A percentile compares a stretch with the other conserved stretches of the same genome.
Conservation (phyloP, 1,140 invertebrate species). For the Atta colombica region DNA sequence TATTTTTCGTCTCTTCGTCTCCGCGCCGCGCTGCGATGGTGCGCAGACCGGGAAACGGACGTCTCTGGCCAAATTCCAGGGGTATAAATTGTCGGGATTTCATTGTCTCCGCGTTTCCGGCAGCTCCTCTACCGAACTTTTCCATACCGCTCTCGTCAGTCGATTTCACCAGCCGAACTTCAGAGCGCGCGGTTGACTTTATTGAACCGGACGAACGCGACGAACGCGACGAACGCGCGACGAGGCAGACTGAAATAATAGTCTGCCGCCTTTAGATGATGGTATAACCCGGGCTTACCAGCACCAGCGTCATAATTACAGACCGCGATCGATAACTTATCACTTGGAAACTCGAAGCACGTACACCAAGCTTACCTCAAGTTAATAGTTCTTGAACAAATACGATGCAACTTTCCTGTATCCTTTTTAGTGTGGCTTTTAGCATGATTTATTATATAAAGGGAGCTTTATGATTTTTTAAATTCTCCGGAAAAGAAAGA, state of each 20-base stretch:
- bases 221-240: conserved; percentile 33
- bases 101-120: conserved; percentile 64
- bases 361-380: background rate
- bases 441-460: background rate
- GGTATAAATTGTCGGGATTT: conserved; percentile 74
- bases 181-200: conserved; percentile 49
- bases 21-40: background rate
- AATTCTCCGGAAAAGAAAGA: no score
- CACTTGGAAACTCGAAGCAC: conserved; percentile 34
- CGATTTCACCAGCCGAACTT: conserved; percentile 43
- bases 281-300: conserved; percentile 50
- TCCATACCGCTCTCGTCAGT: background rate
- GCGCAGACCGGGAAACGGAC: background rate
- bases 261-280: conserved; percentile 40
- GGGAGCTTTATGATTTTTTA: background rate
- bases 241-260: conserved; percentile 52
- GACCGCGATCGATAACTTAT: conserved; percentile 63
- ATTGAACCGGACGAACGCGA: conserved; percentile 46
- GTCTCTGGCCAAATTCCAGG: conserved; percentile 68
- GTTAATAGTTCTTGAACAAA: conserved; percentile 42
- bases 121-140: conserved; percentile 44
- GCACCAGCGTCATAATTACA: conserved; percentile 57
- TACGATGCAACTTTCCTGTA: background rate
- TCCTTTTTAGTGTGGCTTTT: background rate
- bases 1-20: conserved; percentile 55